Percentiles rank a stretch among this genome's conserved stretches.
These are phyloP conservation scores for Chaetops frenatus DNA, from an alignment of 2,113 vertebrate genomes.

Conservation along the genomic window DNA sequence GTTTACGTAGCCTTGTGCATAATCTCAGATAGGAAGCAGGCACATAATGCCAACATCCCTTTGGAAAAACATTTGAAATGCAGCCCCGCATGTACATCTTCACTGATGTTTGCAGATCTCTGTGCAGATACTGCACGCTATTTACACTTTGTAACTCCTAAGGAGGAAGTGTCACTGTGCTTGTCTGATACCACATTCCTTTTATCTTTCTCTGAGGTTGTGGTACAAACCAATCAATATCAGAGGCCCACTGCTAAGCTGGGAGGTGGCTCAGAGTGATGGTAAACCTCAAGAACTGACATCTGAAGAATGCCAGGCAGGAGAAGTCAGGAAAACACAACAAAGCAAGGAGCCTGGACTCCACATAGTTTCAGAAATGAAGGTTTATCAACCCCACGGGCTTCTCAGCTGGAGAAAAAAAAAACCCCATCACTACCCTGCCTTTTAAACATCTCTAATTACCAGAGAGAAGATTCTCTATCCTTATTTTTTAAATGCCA, in stretches of 20 bases:
- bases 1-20: accelerated
- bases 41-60: neutral
- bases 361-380: neutral
- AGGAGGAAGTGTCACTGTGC: neutral
- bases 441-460: neutral
- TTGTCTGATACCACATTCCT: neutral
- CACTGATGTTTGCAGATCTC: neutral
- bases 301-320: neutral
- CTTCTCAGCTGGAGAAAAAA: neutral
- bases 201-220: neutral
- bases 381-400: neutral
- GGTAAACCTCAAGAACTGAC: neutral
- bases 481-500: neutral
- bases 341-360: neutral
- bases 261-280: neutral
- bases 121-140: neutral
- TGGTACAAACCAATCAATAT: neutral
- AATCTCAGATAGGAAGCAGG: neutral
- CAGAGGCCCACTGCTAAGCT: neutral
- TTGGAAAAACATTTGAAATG: neutral
- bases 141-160: neutral
- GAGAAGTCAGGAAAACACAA: neutral
- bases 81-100: neutral
- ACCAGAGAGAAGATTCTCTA: neutral
- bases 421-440: accelerated